phyloP scores from a whole-genome alignment of 92 coral and sea anemone species.

The Diadumene lineata region DNA sequence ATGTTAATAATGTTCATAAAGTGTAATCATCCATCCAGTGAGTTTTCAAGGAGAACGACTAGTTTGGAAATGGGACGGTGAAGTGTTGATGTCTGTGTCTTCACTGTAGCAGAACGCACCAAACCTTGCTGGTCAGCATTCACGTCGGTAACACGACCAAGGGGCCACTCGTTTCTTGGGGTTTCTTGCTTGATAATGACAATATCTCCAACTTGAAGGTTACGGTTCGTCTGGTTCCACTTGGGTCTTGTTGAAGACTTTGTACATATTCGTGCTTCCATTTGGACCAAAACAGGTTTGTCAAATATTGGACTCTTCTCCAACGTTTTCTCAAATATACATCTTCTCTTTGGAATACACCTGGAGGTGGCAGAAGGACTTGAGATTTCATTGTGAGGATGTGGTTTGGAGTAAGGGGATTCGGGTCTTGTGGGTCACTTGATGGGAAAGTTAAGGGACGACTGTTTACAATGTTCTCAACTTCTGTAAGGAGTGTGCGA shows the following conservation, averaged over 20 bases:
- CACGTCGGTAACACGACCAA: background rate
- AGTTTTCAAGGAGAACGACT: background rate
- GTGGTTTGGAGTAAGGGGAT: conserved; percentile 32
- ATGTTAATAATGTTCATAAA: background rate
- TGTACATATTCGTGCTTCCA: conserved; percentile 1
- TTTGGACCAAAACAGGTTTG: background rate
- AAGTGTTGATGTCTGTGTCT: background rate
- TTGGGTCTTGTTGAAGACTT: background rate
- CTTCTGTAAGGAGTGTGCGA: conserved; percentile 22
- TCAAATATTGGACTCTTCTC: conserved; percentile 4
- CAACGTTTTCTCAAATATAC: conserved; percentile 4
- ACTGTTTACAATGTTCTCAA: conserved; percentile 26
- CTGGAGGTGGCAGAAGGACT: conserved; percentile 17
- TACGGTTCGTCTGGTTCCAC: background rate
- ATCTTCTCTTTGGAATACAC: conserved; percentile 11
- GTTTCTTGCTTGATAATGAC: background rate
- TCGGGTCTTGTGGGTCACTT: conserved; percentile 17
- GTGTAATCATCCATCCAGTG: background rate
- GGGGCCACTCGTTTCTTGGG: background rate
- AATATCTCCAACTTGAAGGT: background rate
- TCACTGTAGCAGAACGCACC: background rate
- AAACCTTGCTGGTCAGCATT: background rate
- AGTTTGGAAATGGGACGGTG: conserved; percentile 1
- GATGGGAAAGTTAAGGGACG: conserved; percentile 38
- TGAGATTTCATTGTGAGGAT: conserved; percentile 23